These are phyloP conservation scores for Temnothorax curvispinosus DNA, from an alignment of 1,140 invertebrate genomes.

Conservation along the genomic window DNA sequence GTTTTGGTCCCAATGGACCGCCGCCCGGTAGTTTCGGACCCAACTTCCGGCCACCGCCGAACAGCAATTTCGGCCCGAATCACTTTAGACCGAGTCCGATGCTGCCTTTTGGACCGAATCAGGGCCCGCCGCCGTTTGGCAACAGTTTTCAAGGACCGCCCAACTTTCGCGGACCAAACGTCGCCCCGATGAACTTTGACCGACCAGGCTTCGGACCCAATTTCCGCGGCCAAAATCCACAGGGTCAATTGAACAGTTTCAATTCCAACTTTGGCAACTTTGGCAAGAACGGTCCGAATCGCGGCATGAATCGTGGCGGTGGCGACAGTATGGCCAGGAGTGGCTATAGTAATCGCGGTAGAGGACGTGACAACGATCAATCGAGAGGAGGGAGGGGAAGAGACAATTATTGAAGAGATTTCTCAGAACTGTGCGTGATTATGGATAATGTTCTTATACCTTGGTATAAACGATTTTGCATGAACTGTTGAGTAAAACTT, in stretches of 20 bases:
- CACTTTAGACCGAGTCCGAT: slow-evolving; percentile 79
- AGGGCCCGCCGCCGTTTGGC: slow-evolving; percentile 72
- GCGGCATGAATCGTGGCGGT: slow-evolving; percentile 76
- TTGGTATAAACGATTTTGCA: neutral
- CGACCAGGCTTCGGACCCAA: slow-evolving; percentile 79
- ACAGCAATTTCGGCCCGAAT: slow-evolving; percentile 81
- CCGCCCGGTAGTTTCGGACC: slow-evolving; percentile 77
- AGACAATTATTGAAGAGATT: slow-evolving; percentile 79
- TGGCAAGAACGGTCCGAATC: slow-evolving; percentile 77
- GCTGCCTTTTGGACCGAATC: slow-evolving; percentile 77
- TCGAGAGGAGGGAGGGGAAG: slow-evolving; percentile 77
- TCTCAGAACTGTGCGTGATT: neutral
- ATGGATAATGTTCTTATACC: neutral
- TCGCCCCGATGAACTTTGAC: slow-evolving; percentile 79
- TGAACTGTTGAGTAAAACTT: neutral
- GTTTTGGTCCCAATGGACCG: slow-evolving; percentile 79
- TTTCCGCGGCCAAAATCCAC: slow-evolving; percentile 76
- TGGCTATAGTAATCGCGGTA: slow-evolving; percentile 80
- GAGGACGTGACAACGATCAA: slow-evolving; percentile 80
- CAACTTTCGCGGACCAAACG: slow-evolving; percentile 78
- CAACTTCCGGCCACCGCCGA: slow-evolving; percentile 77
- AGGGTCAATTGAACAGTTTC: slow-evolving; percentile 70
- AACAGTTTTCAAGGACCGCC: slow-evolving; percentile 79
- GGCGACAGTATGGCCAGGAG: slow-evolving; percentile 78
- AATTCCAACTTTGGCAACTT: slow-evolving; percentile 77